Base-by-base conservation (phyloP, 1,140 invertebrate genomes). In the Bicyclus anynana region DNA sequence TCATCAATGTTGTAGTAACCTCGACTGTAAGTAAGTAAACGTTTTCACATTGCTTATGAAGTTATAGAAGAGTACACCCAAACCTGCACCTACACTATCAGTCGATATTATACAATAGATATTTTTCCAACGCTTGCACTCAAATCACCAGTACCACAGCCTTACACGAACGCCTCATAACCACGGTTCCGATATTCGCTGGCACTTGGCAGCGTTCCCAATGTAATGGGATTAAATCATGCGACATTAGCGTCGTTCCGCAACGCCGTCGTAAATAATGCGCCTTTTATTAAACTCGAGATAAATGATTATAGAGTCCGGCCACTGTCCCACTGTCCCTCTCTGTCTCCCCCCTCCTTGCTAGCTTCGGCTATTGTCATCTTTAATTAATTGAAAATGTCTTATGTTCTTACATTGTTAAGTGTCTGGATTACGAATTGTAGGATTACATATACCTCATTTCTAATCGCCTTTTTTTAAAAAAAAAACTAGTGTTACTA, bases 201-300 rank as follows among this genome's bases (percentile, higher is more conserved):
- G 80, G 76, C 80, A 76, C 54, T 79, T 86, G 80, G 78, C 80
- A 76, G 27, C 12, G 62, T 76, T 80, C 76, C 81, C 79, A 72
- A 76, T 78, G 74, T 77, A 84, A 87, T 84, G 80, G 76, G 80
- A 87, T 85, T 82, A 85, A 80, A 87, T 83, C 84, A 86, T 84
- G 83, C 77, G 75, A 85, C 81, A 84, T 84, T 84, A 84, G 70
- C 68, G 70, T 72, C 75, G 64, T 66, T 66, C 64, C 67, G 65
- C 69, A 66, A 55, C 66, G 71, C 64, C 73, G 69, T 74, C 69
- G 77, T 84, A 80, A 84, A 86, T 84, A 84, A 84, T 78, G 68
- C 76, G 69, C 74, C 84, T 87, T 87, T 87, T 87, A 87, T 87
- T 84, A 87, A 86, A 86, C 78, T 80, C 69, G 74, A 84, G 80